Conservation (phyloP, 2,888 invertebrate genomes). For the Ormia ochracea region DNA sequence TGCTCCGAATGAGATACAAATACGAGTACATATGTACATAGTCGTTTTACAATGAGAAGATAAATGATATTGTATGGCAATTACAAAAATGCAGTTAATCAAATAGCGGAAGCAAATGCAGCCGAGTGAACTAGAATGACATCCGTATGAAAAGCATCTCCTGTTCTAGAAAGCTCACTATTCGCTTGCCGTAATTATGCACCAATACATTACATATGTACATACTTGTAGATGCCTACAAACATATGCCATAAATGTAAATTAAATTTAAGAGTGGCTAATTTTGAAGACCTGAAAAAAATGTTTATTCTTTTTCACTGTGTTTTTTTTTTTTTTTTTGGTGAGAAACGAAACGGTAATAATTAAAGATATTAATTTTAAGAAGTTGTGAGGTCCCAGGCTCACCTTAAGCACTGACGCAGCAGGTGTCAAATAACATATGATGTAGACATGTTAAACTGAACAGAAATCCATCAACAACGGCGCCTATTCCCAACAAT, state of each 20-base stretch:
- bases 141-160: too few species aligned
- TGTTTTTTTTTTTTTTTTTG: too few species aligned
- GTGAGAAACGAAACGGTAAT: background rate
- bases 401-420: conserved; percentile 63
- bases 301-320: too few species aligned
- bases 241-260: too few species aligned
- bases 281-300: too few species aligned
- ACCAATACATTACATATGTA: too few species aligned
- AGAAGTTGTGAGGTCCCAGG: conserved; percentile 68
- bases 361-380: background rate
- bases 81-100: background rate
- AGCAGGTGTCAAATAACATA: conserved; percentile 72
- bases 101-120: conserved; percentile 27
- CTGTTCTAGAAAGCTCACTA: too few species aligned
- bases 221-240: too few species aligned
- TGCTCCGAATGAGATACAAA: background rate
- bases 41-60: background rate
- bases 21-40: background rate
- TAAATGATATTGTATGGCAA: background rate
- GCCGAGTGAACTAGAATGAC: too few species aligned
- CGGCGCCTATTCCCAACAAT: conserved; percentile 69
- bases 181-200: background rate
- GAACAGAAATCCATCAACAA: conserved; percentile 72
- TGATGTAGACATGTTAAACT: conserved; percentile 60
- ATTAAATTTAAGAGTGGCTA: background rate